Percentiles rank a stretch among this genome's conserved stretches.
Evolutionary conservation across 1,140 invertebrate species (phyloP).

Genomic region (Drosophila cardini): DNA sequence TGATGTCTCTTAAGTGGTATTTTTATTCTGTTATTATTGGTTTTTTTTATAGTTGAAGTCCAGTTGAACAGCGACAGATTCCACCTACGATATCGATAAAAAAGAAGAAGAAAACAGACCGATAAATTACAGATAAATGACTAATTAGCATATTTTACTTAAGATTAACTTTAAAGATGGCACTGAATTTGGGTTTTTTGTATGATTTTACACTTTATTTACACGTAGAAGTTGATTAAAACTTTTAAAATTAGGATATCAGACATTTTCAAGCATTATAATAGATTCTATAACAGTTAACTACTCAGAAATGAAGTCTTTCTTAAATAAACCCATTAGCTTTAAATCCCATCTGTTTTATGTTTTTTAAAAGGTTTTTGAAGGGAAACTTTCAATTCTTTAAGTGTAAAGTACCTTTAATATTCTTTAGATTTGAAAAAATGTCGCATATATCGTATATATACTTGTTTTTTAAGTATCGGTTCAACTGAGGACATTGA

Average conservation of each 20-base stretch:
- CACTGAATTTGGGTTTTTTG: not conserved
- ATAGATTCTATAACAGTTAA: no score
- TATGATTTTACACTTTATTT: not conserved
- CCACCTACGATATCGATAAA: slow-evolving; percentile 12
- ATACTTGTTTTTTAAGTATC: not conserved
- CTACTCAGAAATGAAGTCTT: no score
- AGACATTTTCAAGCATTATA: no score
- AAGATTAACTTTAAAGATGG: not conserved
- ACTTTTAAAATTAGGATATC: no score
- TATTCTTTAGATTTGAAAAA: no score
- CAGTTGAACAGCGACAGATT: slow-evolving; percentile 39
- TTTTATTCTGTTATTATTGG: slow-evolving; percentile 48
- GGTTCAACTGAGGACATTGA: slow-evolving; percentile 27
- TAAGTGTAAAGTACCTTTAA: no score
- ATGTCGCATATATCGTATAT: not conserved
- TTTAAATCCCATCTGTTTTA: no score
- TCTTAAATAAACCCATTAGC: no score
- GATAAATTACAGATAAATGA: not conserved
- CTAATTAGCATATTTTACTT: not conserved
- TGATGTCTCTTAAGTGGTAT: slow-evolving; percentile 48
- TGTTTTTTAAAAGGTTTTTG: no score
- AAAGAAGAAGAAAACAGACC: not conserved
- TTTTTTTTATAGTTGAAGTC: slow-evolving; percentile 51
- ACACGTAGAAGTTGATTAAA: not conserved
- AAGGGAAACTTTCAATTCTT: no score